Conservation (phyloP, 2,888 invertebrate genomes). For the Ochropleura plecta region DNA sequence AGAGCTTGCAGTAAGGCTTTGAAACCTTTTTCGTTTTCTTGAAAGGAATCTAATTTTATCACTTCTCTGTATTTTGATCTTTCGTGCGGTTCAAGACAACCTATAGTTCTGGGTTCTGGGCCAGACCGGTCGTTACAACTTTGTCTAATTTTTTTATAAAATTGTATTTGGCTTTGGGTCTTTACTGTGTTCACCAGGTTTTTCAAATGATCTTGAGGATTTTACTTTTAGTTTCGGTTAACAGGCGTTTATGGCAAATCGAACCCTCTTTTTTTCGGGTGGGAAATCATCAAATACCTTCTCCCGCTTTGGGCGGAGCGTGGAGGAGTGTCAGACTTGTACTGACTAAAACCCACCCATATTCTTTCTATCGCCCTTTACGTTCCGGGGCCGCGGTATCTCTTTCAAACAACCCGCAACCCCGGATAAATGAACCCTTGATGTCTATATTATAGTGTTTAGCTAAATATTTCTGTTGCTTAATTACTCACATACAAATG, state of each 20-base stretch:
- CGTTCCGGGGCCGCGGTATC: no score
- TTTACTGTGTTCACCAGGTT: background rate
- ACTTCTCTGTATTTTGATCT: conserved; percentile 21
- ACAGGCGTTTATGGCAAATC: conserved; percentile 7
- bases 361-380: no score
- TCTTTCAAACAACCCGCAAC: no score
- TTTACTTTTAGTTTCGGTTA: conserved; percentile 25
- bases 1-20: background rate
- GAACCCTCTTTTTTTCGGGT: no score
- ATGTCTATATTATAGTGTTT: background rate
- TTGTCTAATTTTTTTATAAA: conserved; percentile 9
- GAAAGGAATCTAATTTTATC: conserved; percentile 24
- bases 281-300: no score
- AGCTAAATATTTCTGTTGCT: conserved; percentile 5
- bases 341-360: no score
- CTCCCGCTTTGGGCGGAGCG: no score
- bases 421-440: background rate
- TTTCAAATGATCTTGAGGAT: conserved; percentile 20
- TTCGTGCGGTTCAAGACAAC: conserved; percentile 24
- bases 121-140: conserved; percentile 16
- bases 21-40: conserved; percentile 22
- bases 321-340: no score
- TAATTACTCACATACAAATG: conserved; percentile 11
- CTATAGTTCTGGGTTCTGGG: conserved; percentile 16
- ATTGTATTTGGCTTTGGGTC: background rate